A percentile compares a stretch with the other conserved stretches of the same genome.
Conservation (phyloP, 2,113 vertebrate species). For the Turdus rufiventris region DNA sequence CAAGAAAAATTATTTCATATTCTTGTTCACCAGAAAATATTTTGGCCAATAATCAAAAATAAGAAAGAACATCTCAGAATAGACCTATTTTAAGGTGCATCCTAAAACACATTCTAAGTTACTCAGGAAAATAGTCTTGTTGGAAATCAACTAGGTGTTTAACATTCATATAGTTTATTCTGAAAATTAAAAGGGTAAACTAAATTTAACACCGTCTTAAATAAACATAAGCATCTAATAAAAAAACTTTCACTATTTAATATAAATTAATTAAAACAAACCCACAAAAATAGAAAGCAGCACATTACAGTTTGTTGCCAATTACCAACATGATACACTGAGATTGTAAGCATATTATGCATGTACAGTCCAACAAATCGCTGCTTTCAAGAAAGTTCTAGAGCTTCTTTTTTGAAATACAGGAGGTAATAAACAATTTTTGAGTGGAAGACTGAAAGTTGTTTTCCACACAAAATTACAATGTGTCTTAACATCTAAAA, state of each 20-base stretch:
- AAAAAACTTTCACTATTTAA: background rate
- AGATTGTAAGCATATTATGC: background rate
- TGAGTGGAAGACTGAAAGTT: constrained; percentile 47
- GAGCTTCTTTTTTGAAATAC: background rate
- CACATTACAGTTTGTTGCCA: background rate
- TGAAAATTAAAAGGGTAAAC: background rate
- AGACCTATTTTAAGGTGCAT: background rate
- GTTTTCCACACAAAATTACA: background rate
- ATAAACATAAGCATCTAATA: background rate
- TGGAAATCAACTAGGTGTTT: background rate
- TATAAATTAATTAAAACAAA: background rate
- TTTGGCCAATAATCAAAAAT: background rate
- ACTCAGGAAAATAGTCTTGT: background rate
- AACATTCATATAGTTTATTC: background rate
- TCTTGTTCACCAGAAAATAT: background rate
- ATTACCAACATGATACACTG: background rate
- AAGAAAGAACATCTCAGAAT: background rate
- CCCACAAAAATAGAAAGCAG: background rate
- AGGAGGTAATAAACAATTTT: background rate
- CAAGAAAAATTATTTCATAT: background rate
- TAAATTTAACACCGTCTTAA: background rate
- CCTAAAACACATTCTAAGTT: background rate
- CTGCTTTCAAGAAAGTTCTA: background rate
- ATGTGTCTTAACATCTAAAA: background rate
- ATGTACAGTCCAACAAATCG: background rate